A percentile compares a stretch with the other conserved stretches of the same genome.
Conservation (phyloP, 2,797 vertebrate species). For the Novumbra hubbsi region DNA sequence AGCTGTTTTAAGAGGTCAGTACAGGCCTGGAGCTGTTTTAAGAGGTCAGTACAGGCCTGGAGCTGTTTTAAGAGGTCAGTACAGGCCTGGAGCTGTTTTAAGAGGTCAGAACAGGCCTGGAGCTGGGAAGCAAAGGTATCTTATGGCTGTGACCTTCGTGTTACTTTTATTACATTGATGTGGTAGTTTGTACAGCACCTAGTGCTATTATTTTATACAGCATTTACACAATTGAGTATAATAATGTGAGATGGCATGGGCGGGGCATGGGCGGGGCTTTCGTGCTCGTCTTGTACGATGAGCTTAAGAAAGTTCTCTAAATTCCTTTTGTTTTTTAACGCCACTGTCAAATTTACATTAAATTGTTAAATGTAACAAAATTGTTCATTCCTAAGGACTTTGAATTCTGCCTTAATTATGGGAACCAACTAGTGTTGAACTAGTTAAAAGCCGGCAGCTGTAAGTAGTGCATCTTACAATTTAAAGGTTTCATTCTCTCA, state of each 20-base stretch:
- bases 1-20: constrained; percentile 98
- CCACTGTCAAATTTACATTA: constrained; percentile 63
- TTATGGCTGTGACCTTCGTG: not conserved
- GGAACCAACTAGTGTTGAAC: constrained; percentile 67
- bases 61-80: constrained; percentile 92
- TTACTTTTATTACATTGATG: not conserved
- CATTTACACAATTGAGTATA: not conserved
- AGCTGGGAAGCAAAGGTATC: not conserved
- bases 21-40: constrained; percentile 97
- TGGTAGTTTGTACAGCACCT: not conserved
- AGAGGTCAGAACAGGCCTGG: constrained; percentile 84
- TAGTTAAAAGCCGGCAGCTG: not conserved
- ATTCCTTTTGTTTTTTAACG: constrained; percentile 48
- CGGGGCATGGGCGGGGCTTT: constrained; percentile 93
- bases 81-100: constrained; percentile 97
- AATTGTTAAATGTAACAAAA: constrained; percentile 81
- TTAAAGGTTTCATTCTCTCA: constrained; percentile 10
- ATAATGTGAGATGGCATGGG: no score
- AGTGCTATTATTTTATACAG: not conserved
- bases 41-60: constrained; percentile 81
- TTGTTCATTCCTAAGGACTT: constrained; percentile 81
- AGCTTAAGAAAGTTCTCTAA: constrained; percentile 93
- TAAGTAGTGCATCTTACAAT: constrained; percentile 16
- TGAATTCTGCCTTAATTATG: constrained; percentile 82
- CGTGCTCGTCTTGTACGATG: constrained; percentile 93